phyloP scores from a whole-genome alignment of 2,888 invertebrate genomes.

The Dascillus cervinus region DNA sequence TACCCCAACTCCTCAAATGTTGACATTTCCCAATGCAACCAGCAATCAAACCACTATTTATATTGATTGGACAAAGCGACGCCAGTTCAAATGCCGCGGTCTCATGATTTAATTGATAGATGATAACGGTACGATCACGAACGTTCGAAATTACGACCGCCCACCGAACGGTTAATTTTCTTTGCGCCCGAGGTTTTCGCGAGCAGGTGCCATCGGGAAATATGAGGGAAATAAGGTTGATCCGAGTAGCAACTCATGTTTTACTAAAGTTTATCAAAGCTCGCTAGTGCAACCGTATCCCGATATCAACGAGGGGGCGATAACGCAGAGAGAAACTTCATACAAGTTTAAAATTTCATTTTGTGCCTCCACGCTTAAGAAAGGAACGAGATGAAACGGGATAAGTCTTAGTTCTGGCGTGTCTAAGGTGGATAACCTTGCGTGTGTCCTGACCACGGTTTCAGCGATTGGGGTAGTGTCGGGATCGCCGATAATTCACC shows the following conservation, averaged over 20 bases:
- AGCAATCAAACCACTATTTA: slow-evolving; percentile 11
- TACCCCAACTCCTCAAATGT: no score
- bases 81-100: slow-evolving; percentile 13
- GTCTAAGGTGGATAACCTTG: slow-evolving; percentile 3
- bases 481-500: slow-evolving; percentile 10
- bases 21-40: slow-evolving; percentile 2
- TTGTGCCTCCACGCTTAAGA: slow-evolving; percentile 20
- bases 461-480: slow-evolving; percentile 19
- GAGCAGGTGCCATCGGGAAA: slow-evolving; percentile 19
- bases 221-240: slow-evolving; percentile 17
- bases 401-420: slow-evolving; percentile 4
- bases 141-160: slow-evolving; percentile 3
- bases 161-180: slow-evolving; percentile 7
- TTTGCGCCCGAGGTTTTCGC: slow-evolving; percentile 11
- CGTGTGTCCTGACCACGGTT: slow-evolving; percentile 17
- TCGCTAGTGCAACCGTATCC: slow-evolving; percentile 18
- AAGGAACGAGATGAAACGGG: slow-evolving; percentile 18
- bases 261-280: slow-evolving; percentile 21
- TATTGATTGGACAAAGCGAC: slow-evolving; percentile 17
- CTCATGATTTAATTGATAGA: slow-evolving; percentile 13
- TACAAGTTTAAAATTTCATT: slow-evolving; percentile 29
- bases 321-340: slow-evolving; percentile 25
- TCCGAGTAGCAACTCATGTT: slow-evolving; percentile 18
- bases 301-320: slow-evolving; percentile 22
- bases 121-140: slow-evolving; percentile 14